phyloP scores from a whole-genome alignment of 2,113 vertebrate species.

The Calcarius ornatus region DNA sequence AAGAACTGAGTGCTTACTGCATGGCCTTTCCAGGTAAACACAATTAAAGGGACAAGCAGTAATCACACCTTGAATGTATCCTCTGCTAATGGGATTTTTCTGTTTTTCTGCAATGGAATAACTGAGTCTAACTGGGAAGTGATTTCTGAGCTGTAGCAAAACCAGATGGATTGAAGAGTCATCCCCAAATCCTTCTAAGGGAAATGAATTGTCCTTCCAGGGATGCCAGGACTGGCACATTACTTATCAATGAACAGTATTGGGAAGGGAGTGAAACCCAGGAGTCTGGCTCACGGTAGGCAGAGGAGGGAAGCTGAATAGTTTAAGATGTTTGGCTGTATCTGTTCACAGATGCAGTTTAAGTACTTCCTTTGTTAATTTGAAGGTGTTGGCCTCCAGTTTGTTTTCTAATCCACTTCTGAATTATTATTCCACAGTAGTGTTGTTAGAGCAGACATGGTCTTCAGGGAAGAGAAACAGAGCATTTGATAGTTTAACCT shows the following conservation, averaged over 20 bases:
- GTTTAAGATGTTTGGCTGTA: neutral
- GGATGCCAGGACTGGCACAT: neutral
- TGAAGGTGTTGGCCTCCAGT: neutral
- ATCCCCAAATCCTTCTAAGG: neutral
- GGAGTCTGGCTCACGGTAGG: neutral
- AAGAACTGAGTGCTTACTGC: neutral
- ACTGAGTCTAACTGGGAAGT: neutral
- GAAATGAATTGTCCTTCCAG: neutral
- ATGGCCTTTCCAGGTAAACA: neutral
- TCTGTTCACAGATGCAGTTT: neutral
- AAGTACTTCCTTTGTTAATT: neutral
- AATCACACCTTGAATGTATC: neutral
- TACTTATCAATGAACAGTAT: neutral
- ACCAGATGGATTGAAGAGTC: neutral
- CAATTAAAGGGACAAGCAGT: neutral
- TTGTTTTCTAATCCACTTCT: neutral
- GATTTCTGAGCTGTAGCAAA: neutral
- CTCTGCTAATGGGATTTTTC: neutral
- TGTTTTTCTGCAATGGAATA: neutral
- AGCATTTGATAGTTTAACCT: neutral
- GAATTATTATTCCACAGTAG: neutral
- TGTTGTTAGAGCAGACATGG: neutral
- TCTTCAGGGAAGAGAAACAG: neutral
- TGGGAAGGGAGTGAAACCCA: neutral
- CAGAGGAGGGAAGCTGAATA: neutral